Percentiles rank a stretch among this genome's conserved stretches.
phyloP scores from a whole-genome alignment of 2,113 vertebrate genomes.

The Chrysochloris asiatica region DNA sequence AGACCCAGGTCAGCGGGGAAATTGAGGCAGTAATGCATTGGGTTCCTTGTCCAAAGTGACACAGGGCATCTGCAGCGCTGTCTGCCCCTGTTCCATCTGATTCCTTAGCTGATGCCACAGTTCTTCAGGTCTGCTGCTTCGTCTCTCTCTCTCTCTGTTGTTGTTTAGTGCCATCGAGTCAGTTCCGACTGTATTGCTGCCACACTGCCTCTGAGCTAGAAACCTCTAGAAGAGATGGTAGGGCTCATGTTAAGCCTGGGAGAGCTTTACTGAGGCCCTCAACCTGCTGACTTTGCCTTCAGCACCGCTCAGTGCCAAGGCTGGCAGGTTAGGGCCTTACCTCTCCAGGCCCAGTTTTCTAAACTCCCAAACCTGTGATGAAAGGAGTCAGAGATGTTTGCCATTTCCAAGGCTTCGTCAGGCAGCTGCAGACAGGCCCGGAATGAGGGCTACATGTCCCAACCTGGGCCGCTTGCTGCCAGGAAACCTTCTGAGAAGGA shows the following conservation, averaged over 20 bases:
- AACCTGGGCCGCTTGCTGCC: background rate
- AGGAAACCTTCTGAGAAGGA: background rate
- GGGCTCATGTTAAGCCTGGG: background rate
- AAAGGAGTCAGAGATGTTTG: conserved; percentile 39
- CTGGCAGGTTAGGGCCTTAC: background rate
- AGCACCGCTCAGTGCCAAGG: rapidly evolving
- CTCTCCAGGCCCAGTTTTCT: conserved; percentile 17
- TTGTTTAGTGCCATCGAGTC: background rate
- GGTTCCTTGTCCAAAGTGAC: background rate
- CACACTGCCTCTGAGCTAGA: background rate
- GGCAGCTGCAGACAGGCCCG: conserved; percentile 39
- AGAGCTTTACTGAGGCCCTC: background rate
- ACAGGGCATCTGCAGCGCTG: too few species aligned
- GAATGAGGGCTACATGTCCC: background rate
- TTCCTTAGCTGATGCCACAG: background rate
- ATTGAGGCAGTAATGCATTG: background rate
- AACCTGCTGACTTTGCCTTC: background rate
- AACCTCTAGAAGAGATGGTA: background rate
- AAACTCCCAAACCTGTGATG: background rate
- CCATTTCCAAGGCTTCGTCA: conserved; percentile 5
- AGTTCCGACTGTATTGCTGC: background rate
- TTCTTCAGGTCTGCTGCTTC: background rate
- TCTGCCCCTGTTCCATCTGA: background rate
- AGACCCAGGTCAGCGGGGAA: background rate
- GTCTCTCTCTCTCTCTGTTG: background rate